Base-by-base conservation (phyloP, 2,113 vertebrate species). In the Cepphus grylle region DNA sequence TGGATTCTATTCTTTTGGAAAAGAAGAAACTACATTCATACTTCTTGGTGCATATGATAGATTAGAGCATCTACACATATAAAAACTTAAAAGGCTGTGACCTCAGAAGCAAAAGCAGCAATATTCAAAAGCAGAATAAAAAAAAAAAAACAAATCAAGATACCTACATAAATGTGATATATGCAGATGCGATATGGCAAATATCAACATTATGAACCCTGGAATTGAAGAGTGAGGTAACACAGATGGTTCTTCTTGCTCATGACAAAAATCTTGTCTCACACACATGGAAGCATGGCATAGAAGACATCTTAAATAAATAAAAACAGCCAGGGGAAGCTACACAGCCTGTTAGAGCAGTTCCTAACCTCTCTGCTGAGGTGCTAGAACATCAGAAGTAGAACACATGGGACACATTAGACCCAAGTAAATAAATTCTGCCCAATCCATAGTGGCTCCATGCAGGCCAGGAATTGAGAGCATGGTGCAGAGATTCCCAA, bases 361-460 rank as follows among this genome's bases (percentile, higher is more conserved):
- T 93, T 94, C 94, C 96, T 96, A 86, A 96, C 94, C 96, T 97
- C 96, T 96, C 87, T 97, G 96, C 93, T 96, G 96, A 96, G 96
- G 80, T 94, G 95, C 53, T 91, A 97, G 93, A 94, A 94, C 80
- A 22, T 92, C 94, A 86, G 88, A 84, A 92, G 96, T 56, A 86
- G 80, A 96, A 88, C 90, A 92, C 94, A 80, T 66, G 91, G 88
- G 91, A 59, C 76, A 91, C 65, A 84, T 43, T 86, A 97, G 83
- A 94, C 86, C 95, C 93, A 78, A 81, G 96, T 17, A 91, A 94
- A 97, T 93, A 94, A 96, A 94, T 47, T 81, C 89, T 97, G 95
- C 96, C 91, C 91, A 91, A 72, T 95, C 91, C 94, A 95, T 62
- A 94, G 94, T 90, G 95, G 94, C 93, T 96, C 89, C 95, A 78